These are phyloP conservation scores for Gymnarchus niloticus DNA, from an alignment of 2,113 vertebrate species.

Conservation along the genomic window DNA sequence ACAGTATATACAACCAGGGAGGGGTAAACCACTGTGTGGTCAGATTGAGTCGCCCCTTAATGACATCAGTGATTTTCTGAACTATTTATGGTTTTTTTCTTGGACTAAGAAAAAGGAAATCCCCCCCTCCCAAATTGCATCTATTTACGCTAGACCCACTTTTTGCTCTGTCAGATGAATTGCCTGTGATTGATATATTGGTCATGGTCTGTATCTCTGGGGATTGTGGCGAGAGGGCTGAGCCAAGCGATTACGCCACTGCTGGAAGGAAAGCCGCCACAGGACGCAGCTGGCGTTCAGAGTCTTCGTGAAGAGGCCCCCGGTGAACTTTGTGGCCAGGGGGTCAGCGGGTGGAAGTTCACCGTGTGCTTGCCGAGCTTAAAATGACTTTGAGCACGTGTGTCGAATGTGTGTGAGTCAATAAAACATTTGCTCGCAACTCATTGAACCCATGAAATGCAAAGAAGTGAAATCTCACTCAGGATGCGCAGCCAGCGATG, in stretches of 20 bases:
- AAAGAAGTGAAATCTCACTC: no score
- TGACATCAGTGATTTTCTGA: constrained; percentile 13
- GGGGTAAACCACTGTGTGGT: not conserved
- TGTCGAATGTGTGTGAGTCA: no score
- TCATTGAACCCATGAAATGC: no score
- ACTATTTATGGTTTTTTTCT: constrained; percentile 14
- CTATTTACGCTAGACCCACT: constrained; percentile 1
- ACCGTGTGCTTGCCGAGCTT: no score
- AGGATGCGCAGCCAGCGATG: no score
- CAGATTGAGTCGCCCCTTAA: constrained; percentile 12
- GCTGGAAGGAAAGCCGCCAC: not conserved
- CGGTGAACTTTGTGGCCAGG: no score
- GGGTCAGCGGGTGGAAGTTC: no score
- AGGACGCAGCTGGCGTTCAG: not conserved
- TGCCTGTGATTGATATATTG: constrained; percentile 39
- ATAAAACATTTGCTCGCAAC: no score
- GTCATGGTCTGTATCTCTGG: constrained; percentile 27
- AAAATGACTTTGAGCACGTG: no score
- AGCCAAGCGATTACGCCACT: constrained; percentile 19
- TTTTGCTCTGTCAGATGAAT: constrained; percentile 16
- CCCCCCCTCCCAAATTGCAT: not conserved
- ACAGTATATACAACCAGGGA: not conserved
- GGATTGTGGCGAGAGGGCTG: constrained; percentile 31
- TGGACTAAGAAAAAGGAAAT: constrained; percentile 3
- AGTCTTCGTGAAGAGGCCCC: no score